Base-by-base conservation (phyloP, 2,888 invertebrate genomes). In the Drosophila recens region DNA sequence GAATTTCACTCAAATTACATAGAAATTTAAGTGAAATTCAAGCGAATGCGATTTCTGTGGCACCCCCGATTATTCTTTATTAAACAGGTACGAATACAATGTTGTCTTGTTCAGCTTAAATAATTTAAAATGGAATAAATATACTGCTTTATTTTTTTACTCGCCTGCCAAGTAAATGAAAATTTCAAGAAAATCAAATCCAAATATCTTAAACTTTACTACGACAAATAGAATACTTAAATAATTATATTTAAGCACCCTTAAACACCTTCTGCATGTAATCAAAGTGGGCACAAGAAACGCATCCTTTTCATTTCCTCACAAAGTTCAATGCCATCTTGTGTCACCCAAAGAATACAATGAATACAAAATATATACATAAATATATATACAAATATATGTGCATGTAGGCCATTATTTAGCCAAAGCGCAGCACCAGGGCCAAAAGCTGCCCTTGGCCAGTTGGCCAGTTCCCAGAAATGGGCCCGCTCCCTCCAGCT, bases 381-480 rank as follows among this genome's bases (percentile, higher is more conserved):
- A 27, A 13, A 42, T 17, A 27, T 34, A 38, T 40, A 8, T 11
- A 42, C 17, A 30, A 30, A 49, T 43, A 36, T 46, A 43, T 38
- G n/a, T 46, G 20, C 6, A 43, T 17, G 11, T 43, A 67, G 76
- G 72, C 68, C 79, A 79, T 73, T 66, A 79, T 71, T 82, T 79
- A 68, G 63, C 43, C 56, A 57, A 77, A 58, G 42, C 65, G 63
- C 66, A 65, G 72, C 61, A 70, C 63, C 79, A 80, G 58, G 79
- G 79, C 79, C 67, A 66, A 66, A 67, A 68, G 67, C 65, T 79
- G 82, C 63, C 80, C 80, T 82, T 82, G 82, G 64, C 57, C 40
- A 34, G 48, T 51, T 42, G 82, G 64, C 57, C 40, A 34, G 48
- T 51, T 42, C 48, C 58, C 36, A 38, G 30, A 46, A 58, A 9